phyloP scores from a whole-genome alignment of 2,113 vertebrate genomes.

The Nycticebus coucang region DNA sequence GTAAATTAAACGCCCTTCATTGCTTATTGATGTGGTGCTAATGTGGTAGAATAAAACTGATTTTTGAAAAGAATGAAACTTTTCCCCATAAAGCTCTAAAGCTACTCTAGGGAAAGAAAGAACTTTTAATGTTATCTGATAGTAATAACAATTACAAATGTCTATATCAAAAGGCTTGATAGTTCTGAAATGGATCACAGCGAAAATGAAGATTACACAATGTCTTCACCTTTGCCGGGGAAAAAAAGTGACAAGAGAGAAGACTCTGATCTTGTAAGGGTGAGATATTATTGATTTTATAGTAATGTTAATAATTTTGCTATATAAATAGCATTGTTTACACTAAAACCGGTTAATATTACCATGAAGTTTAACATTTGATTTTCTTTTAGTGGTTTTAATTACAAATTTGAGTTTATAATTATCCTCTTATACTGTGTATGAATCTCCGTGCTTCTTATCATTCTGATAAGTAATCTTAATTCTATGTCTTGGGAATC shows the following conservation, averaged over 20 bases:
- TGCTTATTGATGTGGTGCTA: constrained; percentile 8
- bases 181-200: constrained; percentile 96
- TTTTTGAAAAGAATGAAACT: neutral
- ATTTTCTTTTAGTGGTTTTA: constrained; percentile 37
- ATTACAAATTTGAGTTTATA: constrained; percentile 30
- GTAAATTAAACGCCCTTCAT: constrained; percentile 40
- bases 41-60: constrained; percentile 3
- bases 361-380: constrained; percentile 30
- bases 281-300: constrained; percentile 79
- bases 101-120: constrained; percentile 6
- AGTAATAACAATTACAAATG: constrained; percentile 54
- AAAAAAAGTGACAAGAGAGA: constrained; percentile 91
- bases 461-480: constrained; percentile 31
- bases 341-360: neutral
- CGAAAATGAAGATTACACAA: constrained; percentile 96
- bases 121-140: constrained; percentile 36
- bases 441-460: constrained; percentile 43
- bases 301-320: constrained; percentile 6
- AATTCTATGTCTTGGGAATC: constrained; percentile 14
- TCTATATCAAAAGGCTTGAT: constrained; percentile 88
- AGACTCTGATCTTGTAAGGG: constrained; percentile 90
- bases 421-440: neutral
- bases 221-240: constrained; percentile 88
- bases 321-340: constrained; percentile 47
- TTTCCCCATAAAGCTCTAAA: constrained; percentile 28